Base-by-base conservation (phyloP, 2,888 invertebrate species). In the Drosophila aldrichi region DNA sequence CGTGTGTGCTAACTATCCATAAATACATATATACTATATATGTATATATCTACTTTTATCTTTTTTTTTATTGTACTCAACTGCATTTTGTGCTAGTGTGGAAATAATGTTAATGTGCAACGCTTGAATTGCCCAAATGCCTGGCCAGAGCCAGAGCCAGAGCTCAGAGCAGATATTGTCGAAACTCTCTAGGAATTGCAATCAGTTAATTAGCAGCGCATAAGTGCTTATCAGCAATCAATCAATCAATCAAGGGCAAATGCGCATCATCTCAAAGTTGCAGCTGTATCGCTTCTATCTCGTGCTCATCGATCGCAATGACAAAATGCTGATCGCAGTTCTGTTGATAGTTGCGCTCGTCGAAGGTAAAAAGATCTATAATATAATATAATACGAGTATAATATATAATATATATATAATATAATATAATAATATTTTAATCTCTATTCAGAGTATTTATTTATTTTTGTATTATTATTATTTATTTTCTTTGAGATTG, bases 291-390 rank as follows among this genome's bases (percentile, higher is more conserved):
- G 80, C 60, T 81, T 70, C 70, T 63, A 65, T 60, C 72, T 81
- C 79, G 76, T 81, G 51, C 68, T 79, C 48, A 74, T 79, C 69
- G 81, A 80, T 69, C 84, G 89, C 63, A 88, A 91, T 88, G 92
- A 88, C 32, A 91, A 89, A 85, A 91, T 92, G 91, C 78, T 90
- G 82, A 90, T 92, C 79, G 81, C 84, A 36, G 44, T 91, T 44
- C 75, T 92, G 41, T 66, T 90, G 77, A 74, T 91, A 52, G 79
- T 91, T 62, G 79, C 88, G 69, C 82, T 89, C 36, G 74, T 90
- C 46, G 82, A 88, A 92, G 92, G 92, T 92, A 92, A 81, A 81
- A 44, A n/a, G 6, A 12, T 1, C n/a, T n/a, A n/a, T n/a, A n/a
- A n/a, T n/a, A n/a, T n/a, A n/a, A n/a, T n/a, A n/a, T n/a, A n/a